phyloP scores from a whole-genome alignment of 2,888 invertebrate genomes.

The Parascotia fuliginaria region DNA sequence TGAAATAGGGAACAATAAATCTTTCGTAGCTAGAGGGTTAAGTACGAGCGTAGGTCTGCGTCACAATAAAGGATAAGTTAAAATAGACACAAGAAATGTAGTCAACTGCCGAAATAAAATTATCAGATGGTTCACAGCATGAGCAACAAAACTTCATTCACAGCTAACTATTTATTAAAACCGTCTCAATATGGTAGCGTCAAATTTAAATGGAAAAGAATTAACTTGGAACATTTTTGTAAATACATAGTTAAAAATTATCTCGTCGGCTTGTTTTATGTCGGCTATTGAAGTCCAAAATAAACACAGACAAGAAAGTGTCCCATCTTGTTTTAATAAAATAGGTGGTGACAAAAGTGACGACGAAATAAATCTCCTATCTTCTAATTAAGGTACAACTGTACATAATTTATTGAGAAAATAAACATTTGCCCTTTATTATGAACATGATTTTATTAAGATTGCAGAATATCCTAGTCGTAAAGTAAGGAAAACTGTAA shows the following conservation, averaged over 20 bases:
- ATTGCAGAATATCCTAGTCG: slow-evolving; percentile 14
- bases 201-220: slow-evolving; percentile 24
- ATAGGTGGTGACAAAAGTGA: slow-evolving; percentile 4
- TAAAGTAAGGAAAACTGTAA: slow-evolving; percentile 23
- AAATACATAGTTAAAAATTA: slow-evolving; percentile 27
- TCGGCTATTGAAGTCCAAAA: slow-evolving; percentile 19
- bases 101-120: not conserved
- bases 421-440: slow-evolving; percentile 10
- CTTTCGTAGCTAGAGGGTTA: slow-evolving; percentile 42
- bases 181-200: slow-evolving; percentile 7
- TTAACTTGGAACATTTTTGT: slow-evolving; percentile 19
- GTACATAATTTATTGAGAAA: slow-evolving; percentile 10
- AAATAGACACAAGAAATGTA: slow-evolving; percentile 2
- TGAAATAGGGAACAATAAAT: slow-evolving; percentile 58
- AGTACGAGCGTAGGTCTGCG: slow-evolving; percentile 4
- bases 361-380: slow-evolving; percentile 7
- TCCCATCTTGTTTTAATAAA: slow-evolving; percentile 49
- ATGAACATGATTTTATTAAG: not conserved
- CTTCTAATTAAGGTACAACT: not conserved
- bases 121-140: not conserved
- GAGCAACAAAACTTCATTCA: not conserved
- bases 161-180: slow-evolving; percentile 3
- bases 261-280: slow-evolving; percentile 17
- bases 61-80: slow-evolving; percentile 6
- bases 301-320: slow-evolving; percentile 54